Base-by-base conservation (phyloP, 2,113 vertebrate species). In the Perccottus glenii region DNA sequence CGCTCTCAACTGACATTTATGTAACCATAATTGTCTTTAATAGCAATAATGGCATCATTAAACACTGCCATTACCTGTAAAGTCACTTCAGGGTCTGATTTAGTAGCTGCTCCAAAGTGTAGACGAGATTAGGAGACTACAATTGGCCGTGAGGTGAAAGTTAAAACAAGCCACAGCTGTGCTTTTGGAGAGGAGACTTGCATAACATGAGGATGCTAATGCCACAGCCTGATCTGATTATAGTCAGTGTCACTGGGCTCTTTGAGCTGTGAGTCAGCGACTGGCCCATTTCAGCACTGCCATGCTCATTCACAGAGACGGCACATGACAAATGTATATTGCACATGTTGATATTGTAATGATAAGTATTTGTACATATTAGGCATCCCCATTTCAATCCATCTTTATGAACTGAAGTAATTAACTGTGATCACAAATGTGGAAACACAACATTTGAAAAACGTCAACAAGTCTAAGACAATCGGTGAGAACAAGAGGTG, bases 11-110 rank as follows among this genome's bases (percentile, higher is more conserved):
- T 56, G 64, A 64, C 69, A 76, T 81, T 85, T 86, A 85, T 70
- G 59, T 70, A 80, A 85, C 66, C 36, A n/a, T 77, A 67, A 77
- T 75, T 67, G 70, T 58, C 53, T 80, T 83, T 75, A 59, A 81
- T 67, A 67, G 76, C 73, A 63, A 32, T 83, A 71, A 87, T 81
- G 78, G 72, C 46, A 68, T 67, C 73, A 56, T 60, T 79, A 67
- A 80, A 73, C 63, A 72, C 50, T 16, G 64, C 50, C 61, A 32
- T 70, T 40, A 60, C 38, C 62, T 68, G 48, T 42, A 68, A 68
- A 70, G 56, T 51, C 64, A 53, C 83, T 80, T 60, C 19, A 45
- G 16, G 44, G 15, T 66, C 45, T 60, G 61, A 73, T 33, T 19
- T 58, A 59, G 51, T 55, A 56, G 46, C 36, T 27, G 47, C 16